Base-by-base conservation (phyloP, 2,797 vertebrate species). In the Poecile montanus region DNA sequence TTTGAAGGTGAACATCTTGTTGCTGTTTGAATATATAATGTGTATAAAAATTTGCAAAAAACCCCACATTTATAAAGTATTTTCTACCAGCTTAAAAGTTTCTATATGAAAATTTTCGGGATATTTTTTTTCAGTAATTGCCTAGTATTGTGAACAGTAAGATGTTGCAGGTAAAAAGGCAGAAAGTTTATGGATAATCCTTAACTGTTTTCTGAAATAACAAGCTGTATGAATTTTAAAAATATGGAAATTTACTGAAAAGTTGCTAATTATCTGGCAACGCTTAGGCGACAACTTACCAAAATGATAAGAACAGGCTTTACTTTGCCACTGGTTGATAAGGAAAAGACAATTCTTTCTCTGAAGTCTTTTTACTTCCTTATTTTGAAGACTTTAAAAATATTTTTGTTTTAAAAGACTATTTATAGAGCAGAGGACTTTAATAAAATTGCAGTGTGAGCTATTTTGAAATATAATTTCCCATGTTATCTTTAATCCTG, bases 381-480 rank as follows among this genome's bases (percentile, higher is more conserved):
- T 61, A 26, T 6, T 78, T 85, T 86, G 51, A 87, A 89, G 47
- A 26, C 23, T 53, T 72, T 58, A 62, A 73, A 30, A 68, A 51
- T 68, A 76, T 60, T 89, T 87, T 34, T n/a, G 21, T 72, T 89
- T 81, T 22, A 74, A 92, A 90, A 61, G 40, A 62, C 48, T 94
- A 81, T 88, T 86, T 93, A 79, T 87, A 76, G 67, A 82, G n/a
- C 34, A 76, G 72, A 92, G 7, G 4, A 82, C 19, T 92, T 61
- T 26, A 72, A 85, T 82, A 66, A 70, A 82, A 89, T 85, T 66
- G 14, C 47, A 91, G 12, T 13, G 23, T 34, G 51, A 92, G 48
- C 40, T 89, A 89, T 92, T 94, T 70, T 73, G 30, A 78, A 95
- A 70, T 51, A 51, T 51, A 58, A 82, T 82, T 96, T 75, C n/a